These are phyloP conservation scores for Ceyx erithaca DNA, from an alignment of 2,797 vertebrate species.

Conservation along the genomic window DNA sequence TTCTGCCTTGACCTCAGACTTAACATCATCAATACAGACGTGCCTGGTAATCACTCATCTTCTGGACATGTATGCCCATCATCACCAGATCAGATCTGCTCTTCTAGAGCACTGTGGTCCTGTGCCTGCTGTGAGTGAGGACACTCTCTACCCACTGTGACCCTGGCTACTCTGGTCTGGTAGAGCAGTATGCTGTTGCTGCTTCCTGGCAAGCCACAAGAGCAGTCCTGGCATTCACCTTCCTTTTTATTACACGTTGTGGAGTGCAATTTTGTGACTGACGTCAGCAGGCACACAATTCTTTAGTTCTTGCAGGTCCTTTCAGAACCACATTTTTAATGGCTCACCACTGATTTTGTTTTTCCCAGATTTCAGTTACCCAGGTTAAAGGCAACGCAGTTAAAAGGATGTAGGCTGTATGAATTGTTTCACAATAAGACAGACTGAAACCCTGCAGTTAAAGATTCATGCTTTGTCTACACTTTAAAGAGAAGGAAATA, in stretches of 20 bases:
- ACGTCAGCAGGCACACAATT: background rate
- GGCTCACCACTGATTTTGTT: background rate
- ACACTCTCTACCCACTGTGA: background rate
- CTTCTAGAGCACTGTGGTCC: background rate
- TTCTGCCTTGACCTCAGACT: background rate
- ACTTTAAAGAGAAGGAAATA: slow-evolving; percentile 14
- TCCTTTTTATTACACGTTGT: background rate
- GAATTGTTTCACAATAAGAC: background rate
- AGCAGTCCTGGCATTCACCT: background rate
- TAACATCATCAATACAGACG: background rate
- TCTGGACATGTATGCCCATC: too few species aligned
- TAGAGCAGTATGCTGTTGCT: background rate
- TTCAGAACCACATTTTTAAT: background rate
- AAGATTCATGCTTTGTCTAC: background rate
- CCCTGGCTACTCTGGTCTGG: background rate
- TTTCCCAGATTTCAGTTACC: background rate
- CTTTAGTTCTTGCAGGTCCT: background rate
- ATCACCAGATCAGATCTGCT: background rate
- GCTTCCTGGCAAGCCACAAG: background rate
- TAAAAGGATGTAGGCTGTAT: background rate
- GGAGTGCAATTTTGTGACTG: background rate
- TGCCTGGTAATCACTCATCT: background rate
- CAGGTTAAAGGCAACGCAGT: background rate
- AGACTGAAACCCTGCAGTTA: background rate
- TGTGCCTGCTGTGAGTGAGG: background rate